Conservation (phyloP, 2,113 vertebrate genomes). For the Proterorhinus semilunaris region DNA sequence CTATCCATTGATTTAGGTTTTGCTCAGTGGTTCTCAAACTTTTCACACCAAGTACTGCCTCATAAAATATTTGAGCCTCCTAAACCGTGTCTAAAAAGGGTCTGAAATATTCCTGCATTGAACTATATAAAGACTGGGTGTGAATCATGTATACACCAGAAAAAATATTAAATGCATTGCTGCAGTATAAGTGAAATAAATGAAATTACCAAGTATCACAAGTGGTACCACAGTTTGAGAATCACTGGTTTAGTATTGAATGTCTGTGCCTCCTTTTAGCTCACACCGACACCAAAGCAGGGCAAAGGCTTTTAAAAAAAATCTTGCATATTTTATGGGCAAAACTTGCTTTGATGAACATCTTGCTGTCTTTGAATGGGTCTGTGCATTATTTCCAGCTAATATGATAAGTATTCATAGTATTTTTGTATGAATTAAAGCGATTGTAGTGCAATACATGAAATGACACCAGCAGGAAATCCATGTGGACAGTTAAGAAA, state of each 20-base stretch:
- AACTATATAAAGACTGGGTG: too few relatives aligned
- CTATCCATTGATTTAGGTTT: not conserved
- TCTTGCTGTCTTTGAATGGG: conserved; percentile 16
- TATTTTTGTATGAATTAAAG: conserved; percentile 11
- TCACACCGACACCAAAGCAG: conserved; percentile 41
- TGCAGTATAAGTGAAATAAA: too few relatives aligned
- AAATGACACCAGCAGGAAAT: conserved; percentile 22
- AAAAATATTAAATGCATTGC: too few relatives aligned
- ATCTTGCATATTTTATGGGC: conserved; percentile 18
- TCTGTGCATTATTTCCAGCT: conserved; percentile 23
- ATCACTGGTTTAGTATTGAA: not conserved
- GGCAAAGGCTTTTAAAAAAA: conserved; percentile 1
- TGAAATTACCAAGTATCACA: too few relatives aligned
- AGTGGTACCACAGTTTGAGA: too few relatives aligned
- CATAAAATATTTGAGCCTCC: too few relatives aligned
- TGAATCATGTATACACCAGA: too few relatives aligned
- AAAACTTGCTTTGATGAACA: conserved; percentile 38
- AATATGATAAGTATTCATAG: not conserved
- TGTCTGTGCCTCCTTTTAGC: conserved; percentile 16
- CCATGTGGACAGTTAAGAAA: conserved; percentile 13
- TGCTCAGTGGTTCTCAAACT: too few relatives aligned
- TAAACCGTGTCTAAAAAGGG: too few relatives aligned
- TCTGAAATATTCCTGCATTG: too few relatives aligned
- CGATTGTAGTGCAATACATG: conserved; percentile 40
- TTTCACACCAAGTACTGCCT: too few relatives aligned